Conservation (phyloP, 2,888 invertebrate species). For the Aphidoletes aphidimyza region DNA sequence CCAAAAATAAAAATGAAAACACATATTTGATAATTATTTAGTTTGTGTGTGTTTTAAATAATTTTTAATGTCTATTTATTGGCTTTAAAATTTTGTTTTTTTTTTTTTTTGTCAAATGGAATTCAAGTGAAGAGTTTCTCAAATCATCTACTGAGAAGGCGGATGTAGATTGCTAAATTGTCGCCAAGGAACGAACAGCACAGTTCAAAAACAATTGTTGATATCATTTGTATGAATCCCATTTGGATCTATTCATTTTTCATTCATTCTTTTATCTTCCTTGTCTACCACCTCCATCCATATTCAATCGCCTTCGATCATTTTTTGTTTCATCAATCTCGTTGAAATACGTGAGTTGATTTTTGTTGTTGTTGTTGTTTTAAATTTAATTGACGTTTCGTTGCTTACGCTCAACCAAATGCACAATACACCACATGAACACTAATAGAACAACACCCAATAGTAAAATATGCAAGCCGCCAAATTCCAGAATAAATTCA, state of each 20-base stretch:
- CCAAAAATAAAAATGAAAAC: too few relatives aligned
- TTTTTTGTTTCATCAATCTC: too few relatives aligned
- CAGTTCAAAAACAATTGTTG: not conserved
- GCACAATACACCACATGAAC: constrained; percentile 35
- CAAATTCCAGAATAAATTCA: constrained; percentile 16
- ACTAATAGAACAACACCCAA: not conserved
- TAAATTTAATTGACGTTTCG: constrained; percentile 18
- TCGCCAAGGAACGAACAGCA: not conserved
- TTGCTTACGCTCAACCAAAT: constrained; percentile 39
- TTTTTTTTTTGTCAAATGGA: too few relatives aligned
- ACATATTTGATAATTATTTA: too few relatives aligned
- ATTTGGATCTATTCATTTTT: not conserved
- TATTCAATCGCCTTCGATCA: not conserved
- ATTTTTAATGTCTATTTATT: constrained; percentile 34
- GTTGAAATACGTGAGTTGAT: too few relatives aligned
- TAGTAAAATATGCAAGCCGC: constrained; percentile 30
- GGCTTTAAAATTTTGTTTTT: constrained; percentile 33
- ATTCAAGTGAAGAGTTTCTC: constrained; percentile 23
- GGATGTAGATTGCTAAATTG: constrained; percentile 25
- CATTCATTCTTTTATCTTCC: not conserved
- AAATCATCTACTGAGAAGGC: constrained; percentile 47
- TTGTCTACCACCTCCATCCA: not conserved
- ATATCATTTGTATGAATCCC: not conserved
- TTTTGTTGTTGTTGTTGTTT: not conserved
- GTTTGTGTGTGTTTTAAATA: constrained; percentile 40